Base-by-base conservation (phyloP, 1,140 invertebrate species). In the Trialeurodes vaporariorum region DNA sequence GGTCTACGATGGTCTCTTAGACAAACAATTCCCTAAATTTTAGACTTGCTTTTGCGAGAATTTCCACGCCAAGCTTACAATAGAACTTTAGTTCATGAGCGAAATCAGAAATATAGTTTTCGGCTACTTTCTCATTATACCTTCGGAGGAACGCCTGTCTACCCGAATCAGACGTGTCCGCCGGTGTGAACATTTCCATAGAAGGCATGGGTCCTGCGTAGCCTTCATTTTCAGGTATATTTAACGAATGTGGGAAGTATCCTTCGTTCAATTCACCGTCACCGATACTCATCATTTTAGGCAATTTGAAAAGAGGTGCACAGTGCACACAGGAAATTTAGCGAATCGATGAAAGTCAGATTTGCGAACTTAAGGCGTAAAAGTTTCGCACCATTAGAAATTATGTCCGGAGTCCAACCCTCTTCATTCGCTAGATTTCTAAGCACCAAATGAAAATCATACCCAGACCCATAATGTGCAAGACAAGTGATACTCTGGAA, bases 31-130 rank as follows among this genome's bases (percentile, higher is more conserved):
- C 26, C 23, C 68, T 49, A 71, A 77, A 74, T 77, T 74, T 68
- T 61, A 63, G 22, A 76, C 76, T 69, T 71, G 77, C 65, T 27
- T 75, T 23, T 64, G 75, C 1, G 63, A 72, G 58, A 75, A 74
- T 64, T 59, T 71, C 12, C 63, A 73, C 63, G 70, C 68, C 61
- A 71, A 73, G 65, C 24, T 72, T 21, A 70, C 72, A 65, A 40
- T 65, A 75, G 9, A 70, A 34, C 5, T 68, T 49, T 1, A 75
- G 34, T 27, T 73, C 73, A 26, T 69, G 64, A 17, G 70, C 17
- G n/a, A 74, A 63, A 66, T 70, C 61, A 40, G 73, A 75, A 13
- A 67, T 58, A 25, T 61, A 49, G 62, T 70, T 65, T 26, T 67
- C 64, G 2, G 66, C 22, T 26, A 61, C 49, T 66, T 72, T 27